Conservation (phyloP, 1,140 invertebrate genomes). For the Steinernema feltiae region DNA sequence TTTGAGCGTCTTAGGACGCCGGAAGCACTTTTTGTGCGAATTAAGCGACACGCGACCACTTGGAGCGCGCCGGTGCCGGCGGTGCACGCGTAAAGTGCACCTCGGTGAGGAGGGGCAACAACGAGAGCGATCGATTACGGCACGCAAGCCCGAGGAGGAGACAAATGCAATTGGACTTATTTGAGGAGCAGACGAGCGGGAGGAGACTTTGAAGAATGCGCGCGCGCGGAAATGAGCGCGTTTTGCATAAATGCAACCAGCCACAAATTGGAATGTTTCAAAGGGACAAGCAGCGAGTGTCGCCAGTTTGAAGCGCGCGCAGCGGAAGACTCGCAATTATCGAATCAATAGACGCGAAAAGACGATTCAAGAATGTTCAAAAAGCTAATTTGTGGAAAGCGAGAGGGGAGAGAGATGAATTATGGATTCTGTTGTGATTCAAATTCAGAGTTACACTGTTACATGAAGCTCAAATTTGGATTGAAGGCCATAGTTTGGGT, state of each 20-base stretch:
- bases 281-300: neutral
- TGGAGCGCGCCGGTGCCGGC: neutral
- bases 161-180: constrained; percentile 7
- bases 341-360: neutral
- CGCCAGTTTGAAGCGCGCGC: neutral
- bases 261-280: constrained; percentile 8
- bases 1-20: neutral
- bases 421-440: too few species aligned
- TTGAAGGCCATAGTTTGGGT: too few species aligned
- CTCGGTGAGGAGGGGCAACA: neutral
- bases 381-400: neutral
- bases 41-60: neutral
- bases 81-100: neutral
- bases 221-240: neutral
- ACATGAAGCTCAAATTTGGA: too few species aligned
- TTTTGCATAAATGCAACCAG: constrained; percentile 1
- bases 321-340: neutral
- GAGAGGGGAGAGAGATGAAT: neutral
- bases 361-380: neutral
- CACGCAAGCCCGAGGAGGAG: neutral
- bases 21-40: neutral
- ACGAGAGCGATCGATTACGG: neutral
- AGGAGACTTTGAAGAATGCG: neutral
- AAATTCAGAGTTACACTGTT: too few species aligned
- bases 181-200: neutral